Evolutionary conservation across 2,888 invertebrate species (phyloP).

Genomic region (Quadroppia sp.): DNA sequence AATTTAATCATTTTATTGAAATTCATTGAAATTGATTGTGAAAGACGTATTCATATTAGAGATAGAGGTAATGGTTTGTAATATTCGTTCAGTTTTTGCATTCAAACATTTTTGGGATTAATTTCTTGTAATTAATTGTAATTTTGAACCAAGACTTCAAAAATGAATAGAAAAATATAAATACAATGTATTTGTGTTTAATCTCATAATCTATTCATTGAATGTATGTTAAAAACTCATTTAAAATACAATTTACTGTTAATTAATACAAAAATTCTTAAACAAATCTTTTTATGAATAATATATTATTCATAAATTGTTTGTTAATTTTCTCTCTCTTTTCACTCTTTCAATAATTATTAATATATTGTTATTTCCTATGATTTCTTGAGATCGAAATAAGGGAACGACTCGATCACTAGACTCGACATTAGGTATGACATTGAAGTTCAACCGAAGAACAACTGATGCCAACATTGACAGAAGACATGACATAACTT

Average conservation of each 20-base stretch:
- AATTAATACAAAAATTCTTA: no score
- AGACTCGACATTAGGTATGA: background rate
- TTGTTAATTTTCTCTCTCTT: background rate
- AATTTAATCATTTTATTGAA: conserved; percentile 8
- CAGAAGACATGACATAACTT: background rate
- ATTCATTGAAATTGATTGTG: background rate
- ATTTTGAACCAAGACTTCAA: background rate
- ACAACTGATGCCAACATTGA: background rate
- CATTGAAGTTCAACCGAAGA: background rate
- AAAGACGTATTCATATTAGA: background rate
- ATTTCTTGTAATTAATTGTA: background rate
- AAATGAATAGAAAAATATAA: no score
- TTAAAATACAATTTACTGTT: background rate
- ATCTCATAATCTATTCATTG: background rate
- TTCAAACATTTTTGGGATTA: background rate
- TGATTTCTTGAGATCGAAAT: no score
- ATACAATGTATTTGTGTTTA: background rate
- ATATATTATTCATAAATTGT: no score
- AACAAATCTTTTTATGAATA: no score
- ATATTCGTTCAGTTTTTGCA: no score
- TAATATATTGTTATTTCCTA: no score
- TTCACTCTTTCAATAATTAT: no score
- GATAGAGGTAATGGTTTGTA: background rate
- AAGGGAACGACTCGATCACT: background rate
- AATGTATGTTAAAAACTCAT: background rate